These are phyloP conservation scores for Acyrthosiphon pisum DNA, from an alignment of 1,140 invertebrate genomes.

Conservation along the genomic window DNA sequence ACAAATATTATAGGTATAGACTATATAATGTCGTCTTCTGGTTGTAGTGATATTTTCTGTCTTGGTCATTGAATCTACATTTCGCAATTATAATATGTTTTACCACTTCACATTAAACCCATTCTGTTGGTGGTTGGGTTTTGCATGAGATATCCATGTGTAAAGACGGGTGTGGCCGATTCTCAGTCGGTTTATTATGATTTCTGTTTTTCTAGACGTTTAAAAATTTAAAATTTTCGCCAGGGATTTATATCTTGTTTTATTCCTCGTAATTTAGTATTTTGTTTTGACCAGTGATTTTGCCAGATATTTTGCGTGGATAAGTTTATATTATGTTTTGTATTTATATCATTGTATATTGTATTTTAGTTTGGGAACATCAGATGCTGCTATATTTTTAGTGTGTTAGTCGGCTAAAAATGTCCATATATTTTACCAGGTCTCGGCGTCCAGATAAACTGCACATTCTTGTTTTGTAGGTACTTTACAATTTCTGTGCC, in stretches of 20 bases:
- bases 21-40: no score
- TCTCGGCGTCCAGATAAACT: not conserved
- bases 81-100: no score
- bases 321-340: not conserved
- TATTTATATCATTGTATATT: not conserved
- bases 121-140: not conserved
- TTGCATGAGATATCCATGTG: not conserved
- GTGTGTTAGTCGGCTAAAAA: not conserved
- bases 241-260: not conserved
- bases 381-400: not conserved
- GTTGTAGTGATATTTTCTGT: no score
- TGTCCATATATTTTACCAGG: not conserved
- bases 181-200: not conserved
- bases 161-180: not conserved
- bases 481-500: not conserved
- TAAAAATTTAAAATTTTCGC: not conserved
- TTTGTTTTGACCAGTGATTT: not conserved
- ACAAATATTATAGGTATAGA: no score
- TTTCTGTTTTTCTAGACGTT: not conserved
- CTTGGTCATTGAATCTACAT: no score
- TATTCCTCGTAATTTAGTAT: not conserved
- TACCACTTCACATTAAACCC: not conserved
- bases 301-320: not conserved
- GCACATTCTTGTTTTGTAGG: not conserved
- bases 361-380: not conserved